Evolutionary conservation across 2,888 invertebrate species (phyloP), one percentile per base, ranked within the genome.

Genomic region (Agrotis ipsilon): DNA sequence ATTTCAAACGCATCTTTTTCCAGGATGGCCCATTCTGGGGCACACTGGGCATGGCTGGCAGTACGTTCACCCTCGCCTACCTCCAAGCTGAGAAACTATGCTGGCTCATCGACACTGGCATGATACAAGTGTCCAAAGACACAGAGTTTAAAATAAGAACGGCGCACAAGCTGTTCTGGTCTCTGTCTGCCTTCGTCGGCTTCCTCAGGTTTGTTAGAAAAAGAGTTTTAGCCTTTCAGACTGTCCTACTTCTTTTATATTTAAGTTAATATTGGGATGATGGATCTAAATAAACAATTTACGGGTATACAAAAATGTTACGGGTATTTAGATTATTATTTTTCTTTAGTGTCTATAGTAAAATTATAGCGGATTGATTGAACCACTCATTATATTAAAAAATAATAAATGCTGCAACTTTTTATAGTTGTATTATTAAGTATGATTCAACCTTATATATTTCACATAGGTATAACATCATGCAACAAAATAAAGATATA

Each of bases 21-120:
- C 77, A 96, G 96, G 96, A 96, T 43, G 95, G 96, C 14, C 81
- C 82, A 7, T 57, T 92, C 2, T 96, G 96, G 96, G 95, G 95
- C 16, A 14, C 97, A 4, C 89, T 98, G 4, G 98, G 98, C n/a
- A 96, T 98, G 14, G 90, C 97, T 0, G 97, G 97, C 81, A 98
- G 98, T 89, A 88, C 97, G 39, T 97, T 98, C 39, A 98, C 98
- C 79, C 96, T 98, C 81, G 90, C 98, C 13, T 98, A 97, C 92
- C 97, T 98, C 82, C 98, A 98, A 14, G 96, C 98, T 27, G 99
- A 99, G 92, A 98, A 98, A 92, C 94, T 98, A 39, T 97, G 98
- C 57, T 99, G 98, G 98, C 96, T 98, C 39, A 97, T 98, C 0
- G 98, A 98, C 91, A 97, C 97, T 65, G 97, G 97, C 78, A 92